phyloP scores from a whole-genome alignment of 2,888 invertebrate species.

The Caenorhabditis zanzibari region DNA sequence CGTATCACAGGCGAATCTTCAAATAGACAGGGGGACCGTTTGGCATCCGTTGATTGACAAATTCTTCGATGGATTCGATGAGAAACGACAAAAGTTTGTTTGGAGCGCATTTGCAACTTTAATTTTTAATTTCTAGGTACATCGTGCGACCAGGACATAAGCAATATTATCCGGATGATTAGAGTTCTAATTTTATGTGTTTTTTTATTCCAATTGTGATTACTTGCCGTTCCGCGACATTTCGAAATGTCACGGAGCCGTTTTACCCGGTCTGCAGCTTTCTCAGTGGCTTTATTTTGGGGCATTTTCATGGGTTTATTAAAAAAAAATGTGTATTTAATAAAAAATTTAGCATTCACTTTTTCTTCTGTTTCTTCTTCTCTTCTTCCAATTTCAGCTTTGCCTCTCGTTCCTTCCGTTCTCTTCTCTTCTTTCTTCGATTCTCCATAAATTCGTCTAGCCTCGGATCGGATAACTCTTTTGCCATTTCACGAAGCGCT shows the following conservation, averaged over 20 bases:
- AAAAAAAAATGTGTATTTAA: too few species aligned
- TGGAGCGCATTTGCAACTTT: not conserved
- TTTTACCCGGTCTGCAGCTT: too few species aligned
- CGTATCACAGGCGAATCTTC: conserved; percentile 83
- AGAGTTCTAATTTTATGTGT: not conserved
- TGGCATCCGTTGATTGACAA: conserved; percentile 84
- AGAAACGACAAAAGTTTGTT: conserved; percentile 39
- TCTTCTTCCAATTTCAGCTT: too few species aligned
- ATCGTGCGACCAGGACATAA: conserved; percentile 48
- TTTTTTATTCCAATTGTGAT: not conserved
- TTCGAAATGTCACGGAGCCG: too few species aligned
- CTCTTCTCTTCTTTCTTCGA: too few species aligned
- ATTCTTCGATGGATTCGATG: conserved; percentile 84
- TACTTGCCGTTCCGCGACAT: too few species aligned
- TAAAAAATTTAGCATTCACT: too few species aligned
- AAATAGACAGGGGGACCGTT: conserved; percentile 82
- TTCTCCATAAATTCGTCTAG: too few species aligned
- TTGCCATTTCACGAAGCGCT: not conserved
- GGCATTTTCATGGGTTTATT: too few species aligned
- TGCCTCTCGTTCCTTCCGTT: too few species aligned
- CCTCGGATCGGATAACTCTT: not conserved
- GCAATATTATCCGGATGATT: conserved; percentile 56
- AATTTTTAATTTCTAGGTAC: conserved; percentile 42
- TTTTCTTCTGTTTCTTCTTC: too few species aligned
- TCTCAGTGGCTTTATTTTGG: too few species aligned